Evolutionary conservation across 2,113 vertebrate genomes (phyloP).

Genomic region (Lasiurus cinereus): DNA sequence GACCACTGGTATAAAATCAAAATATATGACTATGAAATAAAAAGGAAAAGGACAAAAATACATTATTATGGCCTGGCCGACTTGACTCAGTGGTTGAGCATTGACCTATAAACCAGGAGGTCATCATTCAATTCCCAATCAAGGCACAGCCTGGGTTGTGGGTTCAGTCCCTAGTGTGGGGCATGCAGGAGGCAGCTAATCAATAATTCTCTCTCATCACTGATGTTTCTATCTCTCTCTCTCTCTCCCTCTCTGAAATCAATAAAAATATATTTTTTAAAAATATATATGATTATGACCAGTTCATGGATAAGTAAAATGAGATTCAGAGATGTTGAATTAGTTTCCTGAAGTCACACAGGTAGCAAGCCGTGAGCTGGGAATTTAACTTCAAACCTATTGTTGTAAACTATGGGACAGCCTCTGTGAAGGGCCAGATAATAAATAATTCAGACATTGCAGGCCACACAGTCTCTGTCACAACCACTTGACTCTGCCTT

Average conservation of each 20-base stretch:
- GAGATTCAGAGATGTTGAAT: conserved; percentile 34
- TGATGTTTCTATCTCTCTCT: no score
- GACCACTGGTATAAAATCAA: not conserved
- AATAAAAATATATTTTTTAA: no score
- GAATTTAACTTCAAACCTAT: not conserved
- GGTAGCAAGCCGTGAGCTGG: not conserved
- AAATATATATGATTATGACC: not conserved
- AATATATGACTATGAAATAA: not conserved
- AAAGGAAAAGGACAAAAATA: no score
- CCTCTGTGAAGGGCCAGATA: not conserved
- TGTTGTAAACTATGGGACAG: not conserved
- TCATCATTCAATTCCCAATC: no score
- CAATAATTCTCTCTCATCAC: no score
- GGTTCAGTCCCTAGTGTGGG: no score
- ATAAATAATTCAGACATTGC: not conserved
- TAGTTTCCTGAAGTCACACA: not conserved
- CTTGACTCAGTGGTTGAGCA: no score
- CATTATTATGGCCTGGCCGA: no score
- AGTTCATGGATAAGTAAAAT: not conserved
- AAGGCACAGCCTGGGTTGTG: no score
- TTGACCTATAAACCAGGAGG: no score
- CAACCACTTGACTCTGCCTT: not conserved
- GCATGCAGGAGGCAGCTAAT: no score
- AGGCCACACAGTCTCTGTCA: not conserved
- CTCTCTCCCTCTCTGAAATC: no score